These are phyloP conservation scores for Augiades crinisus DNA, from an alignment of 2,888 invertebrate species.

Conservation along the genomic window DNA sequence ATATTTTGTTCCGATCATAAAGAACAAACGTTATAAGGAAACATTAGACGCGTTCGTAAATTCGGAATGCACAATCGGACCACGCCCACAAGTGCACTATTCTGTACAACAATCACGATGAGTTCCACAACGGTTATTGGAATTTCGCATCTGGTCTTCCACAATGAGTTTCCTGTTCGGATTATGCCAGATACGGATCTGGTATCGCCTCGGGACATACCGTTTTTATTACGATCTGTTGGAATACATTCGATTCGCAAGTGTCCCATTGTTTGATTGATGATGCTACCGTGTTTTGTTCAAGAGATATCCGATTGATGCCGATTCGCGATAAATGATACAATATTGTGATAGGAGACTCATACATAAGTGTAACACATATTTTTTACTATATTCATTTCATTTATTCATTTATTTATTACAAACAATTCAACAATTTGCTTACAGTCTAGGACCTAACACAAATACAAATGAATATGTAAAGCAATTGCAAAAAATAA, in stretches of 20 bases:
- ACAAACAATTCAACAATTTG: too few relatives aligned
- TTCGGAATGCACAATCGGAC: conserved; percentile 56
- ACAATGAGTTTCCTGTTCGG: conserved; percentile 78
- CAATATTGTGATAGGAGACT: conserved; percentile 20
- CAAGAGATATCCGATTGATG: conserved; percentile 4
- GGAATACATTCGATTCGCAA: conserved; percentile 42
- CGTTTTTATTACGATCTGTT: conserved; percentile 56
- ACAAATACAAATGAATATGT: too few relatives aligned
- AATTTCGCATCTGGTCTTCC: conserved; percentile 76
- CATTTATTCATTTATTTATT: too few relatives aligned
- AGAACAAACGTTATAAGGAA: conserved; percentile 32
- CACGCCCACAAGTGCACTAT: conserved; percentile 70
- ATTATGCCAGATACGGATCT: conserved; percentile 75
- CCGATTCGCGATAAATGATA: conserved; percentile 13
- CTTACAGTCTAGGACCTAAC: too few relatives aligned
- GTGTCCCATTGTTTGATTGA: conserved; percentile 46
- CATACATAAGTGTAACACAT: too few relatives aligned
- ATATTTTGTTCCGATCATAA: conserved; percentile 33
- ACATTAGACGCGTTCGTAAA: conserved; percentile 36
- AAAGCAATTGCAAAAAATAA: too few relatives aligned
- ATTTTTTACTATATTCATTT: too few relatives aligned
- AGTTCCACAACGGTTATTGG: conserved; percentile 51
- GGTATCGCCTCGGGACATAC: conserved; percentile 58
- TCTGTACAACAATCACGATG: conserved; percentile 43
- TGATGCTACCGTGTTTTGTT: conserved; percentile 31